phyloP scores from a whole-genome alignment of 2,113 vertebrate species.

The Tiliqua scincoides region DNA sequence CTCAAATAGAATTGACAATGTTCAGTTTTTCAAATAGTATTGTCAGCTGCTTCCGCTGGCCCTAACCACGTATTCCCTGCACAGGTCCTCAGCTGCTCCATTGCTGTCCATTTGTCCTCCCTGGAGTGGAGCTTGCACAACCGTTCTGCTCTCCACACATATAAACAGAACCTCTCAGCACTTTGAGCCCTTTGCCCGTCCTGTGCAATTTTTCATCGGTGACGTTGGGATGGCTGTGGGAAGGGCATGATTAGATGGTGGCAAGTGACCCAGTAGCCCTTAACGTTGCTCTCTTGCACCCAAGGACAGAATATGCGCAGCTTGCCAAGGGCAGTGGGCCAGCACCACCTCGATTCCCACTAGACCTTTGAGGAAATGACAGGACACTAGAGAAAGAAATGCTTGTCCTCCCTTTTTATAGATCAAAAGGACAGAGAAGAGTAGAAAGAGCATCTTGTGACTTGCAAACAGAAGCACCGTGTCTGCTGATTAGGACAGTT shows the following conservation, averaged over 20 bases:
- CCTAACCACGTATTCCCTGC: no score
- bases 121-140: no score
- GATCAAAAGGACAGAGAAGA: background rate
- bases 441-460: background rate
- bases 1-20: no score
- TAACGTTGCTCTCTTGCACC: conserved; percentile 34
- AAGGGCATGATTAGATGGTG: rapidly evolving
- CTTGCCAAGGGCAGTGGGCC: background rate
- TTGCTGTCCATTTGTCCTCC: no score
- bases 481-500: background rate
- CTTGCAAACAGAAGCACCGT: rapidly evolving
- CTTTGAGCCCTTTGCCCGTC: no score
- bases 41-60: no score
- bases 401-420: background rate
- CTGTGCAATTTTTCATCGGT: background rate
- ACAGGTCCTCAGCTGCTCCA: no score
- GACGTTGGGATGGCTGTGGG: rapidly evolving
- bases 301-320: background rate
- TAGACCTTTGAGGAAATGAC: background rate
- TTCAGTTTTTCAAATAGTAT: no score
- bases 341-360: background rate
- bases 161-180: no score
- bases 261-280: conserved; percentile 48
- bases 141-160: no score
- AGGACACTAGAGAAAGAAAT: background rate